Conservation (phyloP, 2,113 vertebrate genomes). For the Otocyon megalotis region DNA sequence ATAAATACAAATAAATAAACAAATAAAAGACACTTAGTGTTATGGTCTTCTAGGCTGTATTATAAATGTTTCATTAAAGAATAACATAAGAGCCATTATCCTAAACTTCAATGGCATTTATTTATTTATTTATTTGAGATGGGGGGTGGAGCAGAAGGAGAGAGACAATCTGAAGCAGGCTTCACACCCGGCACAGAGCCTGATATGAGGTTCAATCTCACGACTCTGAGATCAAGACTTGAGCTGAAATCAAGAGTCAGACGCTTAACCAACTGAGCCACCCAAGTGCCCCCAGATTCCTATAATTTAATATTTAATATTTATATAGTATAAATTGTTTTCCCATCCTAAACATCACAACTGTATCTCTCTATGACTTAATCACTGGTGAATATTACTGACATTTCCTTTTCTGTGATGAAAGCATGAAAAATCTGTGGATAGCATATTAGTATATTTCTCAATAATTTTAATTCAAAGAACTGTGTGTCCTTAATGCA, state of each 20-base stretch:
- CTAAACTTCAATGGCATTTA: not conserved
- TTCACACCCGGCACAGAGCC: not conserved
- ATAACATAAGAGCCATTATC: constrained; percentile 10
- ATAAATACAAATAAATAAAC: not conserved
- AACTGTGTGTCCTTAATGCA: not conserved
- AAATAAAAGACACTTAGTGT: not conserved
- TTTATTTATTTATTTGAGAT: not conserved
- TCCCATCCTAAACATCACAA: not conserved
- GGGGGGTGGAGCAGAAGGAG: not conserved
- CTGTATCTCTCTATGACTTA: constrained; percentile 16
- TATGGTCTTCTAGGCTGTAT: not conserved
- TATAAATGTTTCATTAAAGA: not conserved
- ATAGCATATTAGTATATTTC: constrained; percentile 37
- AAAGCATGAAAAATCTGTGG: constrained; percentile 42
- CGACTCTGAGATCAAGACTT: not conserved
- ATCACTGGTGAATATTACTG: not conserved
- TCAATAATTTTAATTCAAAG: constrained; percentile 27
- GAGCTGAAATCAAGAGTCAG: not conserved
- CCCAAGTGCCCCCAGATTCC: not conserved
- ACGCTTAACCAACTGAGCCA: not conserved
- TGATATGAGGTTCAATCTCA: not conserved
- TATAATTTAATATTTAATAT: constrained; percentile 10
- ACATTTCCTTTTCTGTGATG: constrained; percentile 32
- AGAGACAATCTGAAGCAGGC: not conserved
- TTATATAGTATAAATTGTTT: not conserved